Evolutionary conservation across 2,888 invertebrate genomes (phyloP).

Genomic region (Cantharis flavilabris): DNA sequence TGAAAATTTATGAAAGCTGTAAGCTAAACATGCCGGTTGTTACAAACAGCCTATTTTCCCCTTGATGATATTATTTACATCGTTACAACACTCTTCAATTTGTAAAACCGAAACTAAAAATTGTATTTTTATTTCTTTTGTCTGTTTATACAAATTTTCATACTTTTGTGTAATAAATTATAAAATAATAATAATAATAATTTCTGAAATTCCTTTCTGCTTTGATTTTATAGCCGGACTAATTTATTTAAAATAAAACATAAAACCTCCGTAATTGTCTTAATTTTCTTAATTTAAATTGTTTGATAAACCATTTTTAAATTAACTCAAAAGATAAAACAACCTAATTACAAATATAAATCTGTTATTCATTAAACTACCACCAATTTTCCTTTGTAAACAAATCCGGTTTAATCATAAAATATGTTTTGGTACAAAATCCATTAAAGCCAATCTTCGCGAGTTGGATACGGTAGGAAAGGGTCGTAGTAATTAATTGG

Average conservation of each 20-base stretch:
- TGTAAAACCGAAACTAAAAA: constrained; percentile 26
- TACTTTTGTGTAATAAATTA: not conserved
- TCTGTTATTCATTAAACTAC: constrained; percentile 25
- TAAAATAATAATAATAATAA: not conserved
- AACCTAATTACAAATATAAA: constrained; percentile 23
- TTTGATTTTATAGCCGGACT: not conserved
- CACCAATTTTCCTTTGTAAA: constrained; percentile 29
- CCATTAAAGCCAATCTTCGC: constrained; percentile 34
- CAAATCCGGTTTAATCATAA: constrained; percentile 32
- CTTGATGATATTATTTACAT: constrained; percentile 25
- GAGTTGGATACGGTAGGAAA: constrained; percentile 29
- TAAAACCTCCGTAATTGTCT: not conserved
- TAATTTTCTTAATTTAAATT: not conserved
- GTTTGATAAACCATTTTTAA: constrained; percentile 2
- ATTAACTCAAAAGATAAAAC: constrained; percentile 18
- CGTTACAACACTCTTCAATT: constrained; percentile 27
- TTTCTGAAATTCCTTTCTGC: not conserved
- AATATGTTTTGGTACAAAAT: constrained; percentile 33
- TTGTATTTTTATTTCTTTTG: constrained; percentile 9
- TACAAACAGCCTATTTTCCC: constrained; percentile 26
- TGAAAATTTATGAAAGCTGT: constrained; percentile 22
- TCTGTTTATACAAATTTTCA: not conserved
- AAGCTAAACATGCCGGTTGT: constrained; percentile 20
- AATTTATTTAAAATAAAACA: not conserved
- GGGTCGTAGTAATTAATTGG: constrained; percentile 34